phyloP scores from a whole-genome alignment of 2,888 invertebrate species.

The Norana najaformis region DNA sequence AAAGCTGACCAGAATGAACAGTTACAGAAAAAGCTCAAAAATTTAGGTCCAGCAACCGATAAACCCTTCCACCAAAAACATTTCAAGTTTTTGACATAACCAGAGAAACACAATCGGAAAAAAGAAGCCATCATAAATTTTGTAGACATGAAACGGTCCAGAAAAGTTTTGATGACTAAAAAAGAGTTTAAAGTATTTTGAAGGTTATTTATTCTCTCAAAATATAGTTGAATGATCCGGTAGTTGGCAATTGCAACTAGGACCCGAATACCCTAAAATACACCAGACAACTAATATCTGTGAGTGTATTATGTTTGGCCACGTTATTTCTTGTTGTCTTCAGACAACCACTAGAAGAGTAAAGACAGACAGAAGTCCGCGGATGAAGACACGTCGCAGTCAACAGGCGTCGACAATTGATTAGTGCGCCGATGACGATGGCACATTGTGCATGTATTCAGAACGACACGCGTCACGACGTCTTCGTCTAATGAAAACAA shows the following conservation, averaged over 20 bases:
- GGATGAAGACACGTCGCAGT: background rate
- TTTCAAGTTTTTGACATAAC: too few species aligned
- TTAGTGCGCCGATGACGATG: background rate
- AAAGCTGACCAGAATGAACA: too few species aligned
- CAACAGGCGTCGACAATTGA: background rate
- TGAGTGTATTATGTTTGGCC: background rate
- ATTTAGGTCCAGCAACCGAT: too few species aligned
- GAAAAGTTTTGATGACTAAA: too few species aligned
- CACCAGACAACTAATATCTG: background rate
- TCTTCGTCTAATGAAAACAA: background rate
- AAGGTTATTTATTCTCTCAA: too few species aligned
- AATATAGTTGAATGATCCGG: too few species aligned
- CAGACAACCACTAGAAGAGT: background rate
- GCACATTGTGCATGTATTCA: background rate
- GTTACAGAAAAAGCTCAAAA: too few species aligned
- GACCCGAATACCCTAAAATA: background rate
- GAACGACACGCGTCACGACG: background rate
- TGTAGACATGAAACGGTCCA: too few species aligned
- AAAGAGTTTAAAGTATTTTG: too few species aligned
- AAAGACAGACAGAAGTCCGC: conserved; percentile 3
- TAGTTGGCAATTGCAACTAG: background rate
- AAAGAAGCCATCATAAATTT: too few species aligned
- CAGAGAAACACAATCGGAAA: too few species aligned
- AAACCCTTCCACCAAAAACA: too few species aligned
- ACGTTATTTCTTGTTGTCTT: background rate